phyloP scores from a whole-genome alignment of 2,113 vertebrate genomes.

The Herpetotheres cachinnans region DNA sequence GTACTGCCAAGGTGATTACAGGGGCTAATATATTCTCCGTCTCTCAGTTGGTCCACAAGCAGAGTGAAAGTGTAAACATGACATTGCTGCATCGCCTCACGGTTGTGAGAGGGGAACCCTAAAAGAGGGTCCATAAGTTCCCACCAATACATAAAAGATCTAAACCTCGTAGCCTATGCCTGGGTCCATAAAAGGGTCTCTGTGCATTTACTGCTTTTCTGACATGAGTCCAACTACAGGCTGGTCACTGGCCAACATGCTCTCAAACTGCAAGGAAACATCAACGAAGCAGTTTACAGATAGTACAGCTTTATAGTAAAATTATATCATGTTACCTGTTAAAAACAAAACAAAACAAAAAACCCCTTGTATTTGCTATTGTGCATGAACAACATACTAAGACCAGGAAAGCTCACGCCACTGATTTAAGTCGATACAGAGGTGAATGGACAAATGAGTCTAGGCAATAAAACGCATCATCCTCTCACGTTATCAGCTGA shows the following conservation, averaged over 20 bases:
- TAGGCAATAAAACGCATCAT: neutral
- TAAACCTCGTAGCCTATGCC: neutral
- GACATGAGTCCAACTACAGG: neutral
- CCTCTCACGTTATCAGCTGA: neutral
- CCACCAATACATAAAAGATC: neutral
- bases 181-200: neutral
- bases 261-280: neutral
- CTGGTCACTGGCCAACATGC: neutral
- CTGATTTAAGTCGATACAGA: neutral
- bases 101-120: neutral
- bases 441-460: neutral
- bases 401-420: neutral
- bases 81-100: neutral
- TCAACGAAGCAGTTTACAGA: neutral
- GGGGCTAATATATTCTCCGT: no score
- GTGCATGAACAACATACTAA: neutral
- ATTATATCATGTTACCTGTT: neutral
- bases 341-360: neutral
- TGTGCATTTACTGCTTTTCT: neutral
- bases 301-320: neutral
- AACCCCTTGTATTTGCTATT: neutral
- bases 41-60: neutral
- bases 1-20: neutral
- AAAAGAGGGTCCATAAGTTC: neutral
- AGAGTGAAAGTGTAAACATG: neutral